Evolutionary conservation across 2,888 invertebrate species (phyloP).

Genomic region (Lasioglossum figueresi): DNA sequence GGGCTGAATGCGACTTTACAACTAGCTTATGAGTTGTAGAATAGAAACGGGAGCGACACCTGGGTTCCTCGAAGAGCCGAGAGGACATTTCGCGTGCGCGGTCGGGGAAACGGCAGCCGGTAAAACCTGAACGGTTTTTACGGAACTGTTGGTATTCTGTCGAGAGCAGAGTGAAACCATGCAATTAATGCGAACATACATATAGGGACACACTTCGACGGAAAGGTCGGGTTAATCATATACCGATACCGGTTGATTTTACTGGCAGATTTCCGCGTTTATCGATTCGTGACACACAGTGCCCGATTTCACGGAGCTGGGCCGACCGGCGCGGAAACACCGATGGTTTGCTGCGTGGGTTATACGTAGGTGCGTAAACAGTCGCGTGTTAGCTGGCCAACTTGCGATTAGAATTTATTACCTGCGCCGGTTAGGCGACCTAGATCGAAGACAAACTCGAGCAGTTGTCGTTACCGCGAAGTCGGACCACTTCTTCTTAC

Average conservation of each 20-base stretch:
- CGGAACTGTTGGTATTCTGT: not conserved
- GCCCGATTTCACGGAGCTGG: not conserved
- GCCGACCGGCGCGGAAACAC: not conserved
- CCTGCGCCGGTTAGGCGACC: not conserved
- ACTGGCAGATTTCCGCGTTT: not conserved
- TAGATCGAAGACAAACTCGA: not conserved
- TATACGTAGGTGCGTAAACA: not conserved
- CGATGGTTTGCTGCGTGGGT: not conserved
- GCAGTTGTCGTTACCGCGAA: not conserved
- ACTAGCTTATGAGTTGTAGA: not conserved
- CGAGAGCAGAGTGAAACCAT: not conserved
- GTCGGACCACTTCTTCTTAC: not conserved
- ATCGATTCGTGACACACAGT: not conserved
- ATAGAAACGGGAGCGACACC: not conserved
- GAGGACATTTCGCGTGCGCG: not conserved
- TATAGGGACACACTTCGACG: not conserved
- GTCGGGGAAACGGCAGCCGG: not conserved
- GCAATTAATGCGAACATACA: not conserved
- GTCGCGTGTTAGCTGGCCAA: not conserved
- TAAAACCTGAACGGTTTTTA: constrained; percentile 2
- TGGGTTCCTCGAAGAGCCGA: not conserved
- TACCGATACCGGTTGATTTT: constrained; percentile 5
- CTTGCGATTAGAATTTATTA: not conserved
- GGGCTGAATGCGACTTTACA: constrained; percentile 2
- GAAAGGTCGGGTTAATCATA: constrained; percentile 5